Evolutionary conservation across 2,888 invertebrate genomes (phyloP), one percentile per base, ranked within the genome.

Genomic region (Apotomis turbidana): DNA sequence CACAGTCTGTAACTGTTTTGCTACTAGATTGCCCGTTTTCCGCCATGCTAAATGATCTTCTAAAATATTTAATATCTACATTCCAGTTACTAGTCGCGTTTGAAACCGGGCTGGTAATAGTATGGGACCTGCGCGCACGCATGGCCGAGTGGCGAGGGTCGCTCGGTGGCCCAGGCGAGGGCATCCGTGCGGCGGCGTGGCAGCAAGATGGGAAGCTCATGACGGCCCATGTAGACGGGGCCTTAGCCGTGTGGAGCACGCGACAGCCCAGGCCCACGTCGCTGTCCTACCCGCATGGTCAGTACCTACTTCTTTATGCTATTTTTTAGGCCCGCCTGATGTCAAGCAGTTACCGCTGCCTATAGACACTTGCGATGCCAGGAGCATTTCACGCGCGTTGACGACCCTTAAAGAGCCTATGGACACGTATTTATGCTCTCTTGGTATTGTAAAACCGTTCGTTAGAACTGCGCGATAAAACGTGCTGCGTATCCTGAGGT

Each of bases 191-290:
- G 69, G 95, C 98, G 82, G 95, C 97, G 76, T 99, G 99, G 99
- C 98, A 99, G 90, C 96, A 97, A 93, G 99, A 99, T 92, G 99
- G 99, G 78, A 98, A 98, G 93, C 97, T 99, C 88, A 97, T 99
- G 96, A 97, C 97, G 80, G 97, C 98, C 82, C 99, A 99, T 91
- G 95, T 96, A 57, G 99, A 99, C 93, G 99, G 99, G 75, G 98
- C 98, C 74, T 95, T 99, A 74, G 97, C 97, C 81, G 98, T 98
- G 70, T 99, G 99, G 99, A 96, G 95, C 83, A 94, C 97, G 74
- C 95, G 97, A 84, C 95, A 96, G 79, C 94, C 95, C 69, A 96
- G 97, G 87, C 97, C 98, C 57, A 93, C 96, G 80, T 96, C 96
- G 81, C 94, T 97, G 83, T 96, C 97, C 68, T 97, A 97, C 94